phyloP scores from a whole-genome alignment of 2,888 invertebrate species.

The Zygothrica quintamaculata region DNA sequence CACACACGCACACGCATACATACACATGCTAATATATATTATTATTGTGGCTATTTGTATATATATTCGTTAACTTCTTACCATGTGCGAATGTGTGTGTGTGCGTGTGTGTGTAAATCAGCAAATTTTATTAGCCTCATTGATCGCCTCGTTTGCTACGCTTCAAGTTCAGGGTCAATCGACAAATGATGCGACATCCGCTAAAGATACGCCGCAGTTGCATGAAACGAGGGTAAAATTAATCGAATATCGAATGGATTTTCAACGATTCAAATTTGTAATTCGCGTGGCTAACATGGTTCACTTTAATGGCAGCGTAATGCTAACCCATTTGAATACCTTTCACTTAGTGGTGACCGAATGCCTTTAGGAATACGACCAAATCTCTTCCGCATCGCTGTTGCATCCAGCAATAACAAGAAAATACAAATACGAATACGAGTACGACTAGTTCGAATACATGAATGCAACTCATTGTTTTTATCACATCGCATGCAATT shows the following conservation, averaged over 20 bases:
- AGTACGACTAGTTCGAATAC: constrained; percentile 9
- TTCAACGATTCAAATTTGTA: background rate
- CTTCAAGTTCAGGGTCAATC: constrained; percentile 62
- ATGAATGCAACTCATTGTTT: constrained; percentile 51
- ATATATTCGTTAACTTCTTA: background rate
- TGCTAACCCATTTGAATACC: constrained; percentile 23
- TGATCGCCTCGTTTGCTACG: constrained; percentile 20
- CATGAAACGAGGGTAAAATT: background rate
- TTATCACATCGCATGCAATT: constrained; percentile 27
- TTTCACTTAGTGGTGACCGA: constrained; percentile 55
- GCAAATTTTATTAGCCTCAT: constrained; percentile 16
- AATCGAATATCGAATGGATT: constrained; percentile 2
- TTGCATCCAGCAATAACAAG: constrained; percentile 3
- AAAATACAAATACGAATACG: constrained; percentile 9
- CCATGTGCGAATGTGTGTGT: constrained; percentile 2
- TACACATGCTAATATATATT: too few relatives aligned
- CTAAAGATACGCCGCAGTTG: background rate
- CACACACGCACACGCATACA: constrained; percentile 2
- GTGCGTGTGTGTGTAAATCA: constrained; percentile 13
- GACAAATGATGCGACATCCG: constrained; percentile 14
- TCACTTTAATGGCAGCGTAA: background rate
- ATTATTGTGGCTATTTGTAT: background rate
- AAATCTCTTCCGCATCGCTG: constrained; percentile 57
- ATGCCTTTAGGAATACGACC: constrained; percentile 49
- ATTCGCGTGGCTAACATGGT: constrained; percentile 1